Conservation (phyloP, 2,888 invertebrate species). For the Thecocarcelia acutangulata region DNA sequence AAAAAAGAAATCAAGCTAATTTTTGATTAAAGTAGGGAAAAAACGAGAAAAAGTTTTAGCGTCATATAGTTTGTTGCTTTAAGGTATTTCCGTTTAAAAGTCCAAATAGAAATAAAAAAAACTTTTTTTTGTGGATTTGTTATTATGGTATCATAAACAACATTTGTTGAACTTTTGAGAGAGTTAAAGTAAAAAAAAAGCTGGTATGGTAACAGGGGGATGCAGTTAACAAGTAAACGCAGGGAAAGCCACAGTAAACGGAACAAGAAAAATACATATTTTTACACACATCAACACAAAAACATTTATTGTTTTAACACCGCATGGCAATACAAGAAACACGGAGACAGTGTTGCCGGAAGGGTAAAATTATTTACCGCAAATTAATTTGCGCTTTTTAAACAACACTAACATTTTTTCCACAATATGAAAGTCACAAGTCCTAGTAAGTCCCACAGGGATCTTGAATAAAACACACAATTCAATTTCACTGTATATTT, state of each 20-base stretch:
- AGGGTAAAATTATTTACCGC: too few species aligned
- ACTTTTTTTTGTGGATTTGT: slow-evolving; percentile 41
- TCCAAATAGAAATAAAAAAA: slow-evolving; percentile 31
- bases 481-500: too few species aligned
- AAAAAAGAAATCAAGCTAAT: slow-evolving; percentile 46
- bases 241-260: slow-evolving; percentile 3
- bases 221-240: not conserved
- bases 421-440: too few species aligned
- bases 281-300: slow-evolving; percentile 63
- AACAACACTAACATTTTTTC: too few species aligned
- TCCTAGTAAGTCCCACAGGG: too few species aligned
- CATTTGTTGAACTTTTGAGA: slow-evolving; percentile 54
- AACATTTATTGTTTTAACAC: slow-evolving; percentile 69
- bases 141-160: slow-evolving; percentile 60
- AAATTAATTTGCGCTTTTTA: too few species aligned
- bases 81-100: slow-evolving; percentile 61
- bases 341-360: too few species aligned
- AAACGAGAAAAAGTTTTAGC: slow-evolving; percentile 29
- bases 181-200: slow-evolving; percentile 4
- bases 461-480: too few species aligned
- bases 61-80: slow-evolving; percentile 47
- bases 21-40: slow-evolving; percentile 33
- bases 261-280: slow-evolving; percentile 36
- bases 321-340: slow-evolving; percentile 12
- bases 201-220: slow-evolving; percentile 14